A percentile compares a stretch with the other conserved stretches of the same genome.
These are phyloP conservation scores for Cryptosula pallasiana DNA, from an alignment of 2,888 invertebrate species.

Conservation along the genomic window DNA sequence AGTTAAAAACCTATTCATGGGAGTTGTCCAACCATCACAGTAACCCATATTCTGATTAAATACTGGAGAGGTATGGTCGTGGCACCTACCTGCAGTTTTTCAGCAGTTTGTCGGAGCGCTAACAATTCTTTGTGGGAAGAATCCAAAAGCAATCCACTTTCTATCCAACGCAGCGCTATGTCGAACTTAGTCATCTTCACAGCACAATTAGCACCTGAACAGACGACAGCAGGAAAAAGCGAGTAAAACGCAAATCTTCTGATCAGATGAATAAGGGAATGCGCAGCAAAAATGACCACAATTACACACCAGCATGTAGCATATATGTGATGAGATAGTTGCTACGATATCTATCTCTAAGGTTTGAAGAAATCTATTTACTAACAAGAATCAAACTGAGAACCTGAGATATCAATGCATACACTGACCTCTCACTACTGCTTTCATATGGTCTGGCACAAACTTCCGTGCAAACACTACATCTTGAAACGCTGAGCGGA, in stretches of 20 bases:
- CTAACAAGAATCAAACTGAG: too few relatives aligned
- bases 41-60: too few relatives aligned
- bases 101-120: constrained; percentile 59
- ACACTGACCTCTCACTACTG: constrained; percentile 57
- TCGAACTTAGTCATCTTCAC: constrained; percentile 64
- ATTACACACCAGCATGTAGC: too few relatives aligned
- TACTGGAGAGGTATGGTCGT: too few relatives aligned
- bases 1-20: background rate
- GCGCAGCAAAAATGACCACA: too few relatives aligned
- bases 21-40: background rate
- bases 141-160: constrained; percentile 61
- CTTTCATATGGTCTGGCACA: constrained; percentile 73
- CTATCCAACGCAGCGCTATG: constrained; percentile 68
- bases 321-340: too few relatives aligned
- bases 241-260: too few relatives aligned
- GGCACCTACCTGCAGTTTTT: constrained; percentile 55
- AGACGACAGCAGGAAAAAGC: too few relatives aligned
- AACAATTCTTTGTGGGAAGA: constrained; percentile 59
- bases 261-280: too few relatives aligned
- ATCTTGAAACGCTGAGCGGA: constrained; percentile 70
- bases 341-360: too few relatives aligned
- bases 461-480: constrained; percentile 71
- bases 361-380: too few relatives aligned
- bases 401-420: background rate
- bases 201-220: constrained; percentile 73